phyloP scores from a whole-genome alignment of 2,113 vertebrate species.

The Pelusios castaneus region DNA sequence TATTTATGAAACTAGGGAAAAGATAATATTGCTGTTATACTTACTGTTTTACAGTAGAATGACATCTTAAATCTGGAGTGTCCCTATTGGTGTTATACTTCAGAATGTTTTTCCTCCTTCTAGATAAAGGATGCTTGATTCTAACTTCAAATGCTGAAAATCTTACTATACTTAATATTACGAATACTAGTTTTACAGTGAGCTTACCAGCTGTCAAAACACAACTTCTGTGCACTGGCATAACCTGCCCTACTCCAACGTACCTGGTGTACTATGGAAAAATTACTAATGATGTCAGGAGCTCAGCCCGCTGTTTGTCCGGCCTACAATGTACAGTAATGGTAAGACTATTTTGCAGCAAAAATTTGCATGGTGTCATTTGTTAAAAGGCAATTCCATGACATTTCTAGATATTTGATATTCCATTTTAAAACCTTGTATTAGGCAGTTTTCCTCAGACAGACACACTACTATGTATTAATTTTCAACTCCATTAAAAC shows the following conservation, averaged over 20 bases:
- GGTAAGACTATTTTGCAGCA: constrained; percentile 64
- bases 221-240: constrained; percentile 24
- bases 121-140: constrained; percentile 75
- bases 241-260: constrained; percentile 50
- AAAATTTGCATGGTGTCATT: not conserved
- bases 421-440: not conserved
- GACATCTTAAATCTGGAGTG: not conserved
- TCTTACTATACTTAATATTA: constrained; percentile 51
- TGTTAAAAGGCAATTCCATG: not conserved
- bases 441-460: not conserved
- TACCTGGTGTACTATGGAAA: constrained; percentile 69
- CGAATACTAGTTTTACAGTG: constrained; percentile 74
- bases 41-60: not conserved
- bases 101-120: not conserved
- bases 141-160: constrained; percentile 7
- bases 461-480: not conserved
- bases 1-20: not conserved
- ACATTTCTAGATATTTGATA: not conserved
- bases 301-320: not conserved
- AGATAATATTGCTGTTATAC: not conserved
- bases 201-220: constrained; percentile 59
- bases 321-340: not conserved
- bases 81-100: not conserved
- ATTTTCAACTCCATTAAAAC: not conserved
- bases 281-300: not conserved